Percentiles rank a stretch among this genome's conserved stretches.
Conservation (phyloP, 2,888 invertebrate genomes). For the Apotomis betuletana region DNA sequence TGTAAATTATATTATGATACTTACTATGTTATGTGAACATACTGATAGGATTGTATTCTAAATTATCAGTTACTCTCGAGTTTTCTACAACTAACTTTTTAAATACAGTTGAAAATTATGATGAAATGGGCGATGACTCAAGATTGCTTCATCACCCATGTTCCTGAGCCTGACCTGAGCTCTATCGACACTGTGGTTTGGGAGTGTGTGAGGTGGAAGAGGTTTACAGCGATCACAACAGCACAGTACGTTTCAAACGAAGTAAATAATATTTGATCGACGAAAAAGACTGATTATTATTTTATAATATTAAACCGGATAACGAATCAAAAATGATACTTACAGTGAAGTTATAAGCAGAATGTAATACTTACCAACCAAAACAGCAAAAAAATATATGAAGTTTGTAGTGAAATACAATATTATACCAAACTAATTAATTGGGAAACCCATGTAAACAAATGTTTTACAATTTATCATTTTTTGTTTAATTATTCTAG, state of each 20-base stretch:
- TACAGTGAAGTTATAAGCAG: neutral
- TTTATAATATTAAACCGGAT: neutral
- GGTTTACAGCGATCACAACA: no score
- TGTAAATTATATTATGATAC: neutral
- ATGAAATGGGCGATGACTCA: slow-evolving; percentile 2
- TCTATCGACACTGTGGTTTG: neutral
- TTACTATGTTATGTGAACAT: neutral
- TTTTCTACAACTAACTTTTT: neutral
- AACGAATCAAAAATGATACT: neutral
- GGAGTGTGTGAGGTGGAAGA: neutral
- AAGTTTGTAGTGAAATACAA: neutral
- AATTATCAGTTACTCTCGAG: neutral
- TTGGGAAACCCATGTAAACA: neutral
- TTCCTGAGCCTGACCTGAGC: neutral
- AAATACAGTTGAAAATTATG: slow-evolving; percentile 4
- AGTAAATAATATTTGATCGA: neutral
- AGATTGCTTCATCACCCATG: slow-evolving; percentile 18
- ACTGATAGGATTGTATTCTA: neutral
- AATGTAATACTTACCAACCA: neutral
- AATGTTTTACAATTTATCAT: slow-evolving; percentile 11
- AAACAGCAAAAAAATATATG: neutral
- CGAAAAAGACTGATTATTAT: neutral
- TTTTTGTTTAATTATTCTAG: slow-evolving; percentile 13
- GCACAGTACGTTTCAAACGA: no score
- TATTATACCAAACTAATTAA: neutral